A percentile compares a stretch with the other conserved stretches of the same genome.
These are phyloP conservation scores for Myiopsitta monachus DNA, from an alignment of 2,113 vertebrate genomes.

Conservation along the genomic window DNA sequence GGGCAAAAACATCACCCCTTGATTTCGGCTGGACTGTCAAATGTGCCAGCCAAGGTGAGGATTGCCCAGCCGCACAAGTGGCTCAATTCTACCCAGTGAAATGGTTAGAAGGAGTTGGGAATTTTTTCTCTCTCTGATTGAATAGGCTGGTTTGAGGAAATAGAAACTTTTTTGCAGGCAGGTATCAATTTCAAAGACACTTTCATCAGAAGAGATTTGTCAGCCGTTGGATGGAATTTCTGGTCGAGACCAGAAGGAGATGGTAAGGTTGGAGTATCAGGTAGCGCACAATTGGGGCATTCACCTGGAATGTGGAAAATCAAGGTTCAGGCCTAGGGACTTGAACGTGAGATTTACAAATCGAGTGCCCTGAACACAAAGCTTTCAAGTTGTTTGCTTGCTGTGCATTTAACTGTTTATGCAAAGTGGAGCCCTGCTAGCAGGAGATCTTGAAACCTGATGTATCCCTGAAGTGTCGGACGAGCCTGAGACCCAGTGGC, in stretches of 20 bases:
- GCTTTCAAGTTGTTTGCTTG: neutral
- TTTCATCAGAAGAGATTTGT: slow-evolving; percentile 66
- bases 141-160: slow-evolving; percentile 36
- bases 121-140: slow-evolving; percentile 11
- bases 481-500: neutral
- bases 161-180: neutral
- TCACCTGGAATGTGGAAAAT: slow-evolving; percentile 70
- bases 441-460: neutral
- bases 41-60: neutral
- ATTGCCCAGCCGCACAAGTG: neutral
- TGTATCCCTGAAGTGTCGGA: neutral
- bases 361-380: neutral
- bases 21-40: neutral
- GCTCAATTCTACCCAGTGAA: neutral
- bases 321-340: slow-evolving; percentile 31
- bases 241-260: slow-evolving; percentile 32
- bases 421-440: neutral
- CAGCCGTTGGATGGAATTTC: slow-evolving; percentile 57
- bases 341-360: slow-evolving; percentile 28
- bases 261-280: slow-evolving; percentile 55
- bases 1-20: neutral
- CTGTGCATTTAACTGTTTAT: slow-evolving; percentile 12
- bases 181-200: slow-evolving; percentile 61
- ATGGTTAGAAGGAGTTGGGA: neutral
- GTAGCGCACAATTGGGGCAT: neutral